A percentile compares a stretch with the other conserved stretches of the same genome.
Conservation (phyloP, 1,140 invertebrate genomes). For the Drosophila arizonae region DNA sequence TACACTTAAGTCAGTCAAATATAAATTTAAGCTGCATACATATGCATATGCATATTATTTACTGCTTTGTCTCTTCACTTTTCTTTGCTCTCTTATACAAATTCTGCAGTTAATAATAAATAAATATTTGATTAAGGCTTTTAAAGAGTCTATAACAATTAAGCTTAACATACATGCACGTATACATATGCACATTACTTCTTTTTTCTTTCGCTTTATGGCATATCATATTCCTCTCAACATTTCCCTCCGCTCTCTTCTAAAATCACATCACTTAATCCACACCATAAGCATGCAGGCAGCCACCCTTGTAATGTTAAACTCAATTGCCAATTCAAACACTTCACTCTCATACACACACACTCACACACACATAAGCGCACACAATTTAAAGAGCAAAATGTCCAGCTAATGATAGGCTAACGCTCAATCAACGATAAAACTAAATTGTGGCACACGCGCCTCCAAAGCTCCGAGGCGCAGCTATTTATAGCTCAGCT, state of each 20-base stretch:
- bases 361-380: slow-evolving; percentile 13
- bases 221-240: slow-evolving; percentile 43
- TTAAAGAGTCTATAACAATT: neutral
- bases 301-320: slow-evolving; percentile 41
- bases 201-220: slow-evolving; percentile 1
- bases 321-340: slow-evolving; percentile 18
- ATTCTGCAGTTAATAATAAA: too few species aligned
- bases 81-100: too few species aligned
- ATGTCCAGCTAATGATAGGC: slow-evolving; percentile 77
- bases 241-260: slow-evolving; percentile 6
- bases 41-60: too few species aligned
- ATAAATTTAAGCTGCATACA: neutral
- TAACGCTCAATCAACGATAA: slow-evolving; percentile 80
- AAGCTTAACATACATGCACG: too few species aligned
- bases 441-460: slow-evolving; percentile 80
- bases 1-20: neutral
- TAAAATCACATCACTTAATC: slow-evolving; percentile 43
- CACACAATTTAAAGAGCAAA: slow-evolving; percentile 41
- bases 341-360: slow-evolving; percentile 1
- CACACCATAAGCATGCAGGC: slow-evolving; percentile 38
- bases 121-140: neutral
- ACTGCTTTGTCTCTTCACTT: too few species aligned
- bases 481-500: slow-evolving; percentile 64
- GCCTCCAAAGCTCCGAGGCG: slow-evolving; percentile 38
- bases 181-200: neutral